Evolutionary conservation across 2,888 invertebrate genomes (phyloP), one percentile per base, ranked within the genome.

Genomic region (Megaustenia siamemsis): DNA sequence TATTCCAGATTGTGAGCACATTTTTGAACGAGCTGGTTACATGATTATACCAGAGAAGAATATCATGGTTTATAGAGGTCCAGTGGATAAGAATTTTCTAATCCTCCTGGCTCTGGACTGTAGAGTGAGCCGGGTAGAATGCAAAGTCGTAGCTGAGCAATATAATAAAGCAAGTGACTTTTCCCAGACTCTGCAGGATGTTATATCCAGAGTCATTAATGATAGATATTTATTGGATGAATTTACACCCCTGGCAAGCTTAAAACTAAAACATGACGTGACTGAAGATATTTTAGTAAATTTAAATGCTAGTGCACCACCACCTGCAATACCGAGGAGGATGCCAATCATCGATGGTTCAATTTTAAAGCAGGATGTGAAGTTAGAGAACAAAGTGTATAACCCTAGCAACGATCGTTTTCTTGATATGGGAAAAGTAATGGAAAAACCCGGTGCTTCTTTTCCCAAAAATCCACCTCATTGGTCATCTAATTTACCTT

Each of bases 21-120:
- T 84, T n/a, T 84, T 84, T 66, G 43, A 66, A 32, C 38, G 28
- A 63, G 84, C 84, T 35, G 84, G 84, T 66, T 84, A 84, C 66
- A 35, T 38, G 28, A 18, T 80, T 8, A 28, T 15, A 6, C n/a
- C 38, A 38, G 75, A 80, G 1, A 49, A 63, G 10, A 45, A 15
- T 28, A 53, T 75, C 18, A 63, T 84, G 75, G 35, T 45, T 32
- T 66, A 49, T 18, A 45, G 78, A 35, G 56, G 53, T 18, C 63
- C 43, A 8, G 35, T 80, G 21, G 75, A 80, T 15, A 80, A 75
- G 35, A 40, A 8, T 10, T 24, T n/a, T 40, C 49, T 73, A 0
- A 63, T 75, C 6, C 35, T 66, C 28, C 69, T 84, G 43, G 79
- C 84, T 18, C 80, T 84, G 49, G 84, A 84, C 24, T 80, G 80